Percentiles rank a stretch among this genome's conserved stretches.
Conservation (phyloP, 2,113 vertebrate genomes). For the Macrotus californicus region DNA sequence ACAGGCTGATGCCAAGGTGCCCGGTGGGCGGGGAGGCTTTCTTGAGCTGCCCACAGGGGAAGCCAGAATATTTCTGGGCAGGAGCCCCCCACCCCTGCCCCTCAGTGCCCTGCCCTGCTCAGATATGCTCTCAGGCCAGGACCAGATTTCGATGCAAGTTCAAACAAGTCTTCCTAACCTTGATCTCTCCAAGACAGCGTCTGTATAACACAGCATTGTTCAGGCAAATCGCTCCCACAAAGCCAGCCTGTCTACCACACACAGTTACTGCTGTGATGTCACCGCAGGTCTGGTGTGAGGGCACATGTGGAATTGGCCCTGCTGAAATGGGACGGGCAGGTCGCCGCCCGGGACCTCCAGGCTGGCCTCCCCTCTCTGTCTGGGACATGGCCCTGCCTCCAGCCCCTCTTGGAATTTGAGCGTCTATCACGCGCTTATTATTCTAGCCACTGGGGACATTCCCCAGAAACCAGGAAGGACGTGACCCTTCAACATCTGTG, state of each 20-base stretch:
- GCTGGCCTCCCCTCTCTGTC: fast-evolving
- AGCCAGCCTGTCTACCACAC: neutral
- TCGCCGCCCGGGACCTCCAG: neutral
- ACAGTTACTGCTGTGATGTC: too few relatives aligned
- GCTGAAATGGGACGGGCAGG: neutral
- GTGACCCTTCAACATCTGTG: neutral
- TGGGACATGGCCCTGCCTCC: neutral
- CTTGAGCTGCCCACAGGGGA: neutral
- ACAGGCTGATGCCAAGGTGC: neutral
- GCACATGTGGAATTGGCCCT: neutral
- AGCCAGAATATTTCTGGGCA: neutral
- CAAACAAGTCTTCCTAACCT: neutral
- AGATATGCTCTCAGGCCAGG: neutral
- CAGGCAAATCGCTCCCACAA: neutral
- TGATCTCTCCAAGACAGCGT: neutral
- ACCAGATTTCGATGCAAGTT: neutral
- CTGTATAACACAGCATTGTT: fast-evolving
- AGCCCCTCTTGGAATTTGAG: neutral
- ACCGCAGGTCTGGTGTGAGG: neutral
- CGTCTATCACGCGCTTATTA: neutral
- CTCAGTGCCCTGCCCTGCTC: neutral
- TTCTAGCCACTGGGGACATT: neutral
- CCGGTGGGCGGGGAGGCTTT: neutral
- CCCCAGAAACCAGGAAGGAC: neutral
- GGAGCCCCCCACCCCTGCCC: fast-evolving